Evolutionary conservation across 30 jellyfish, hydroid and myxozoan genomes (phyloP), one percentile per base, ranked within the genome.

Genomic region (Turritopsis dohrnii): DNA sequence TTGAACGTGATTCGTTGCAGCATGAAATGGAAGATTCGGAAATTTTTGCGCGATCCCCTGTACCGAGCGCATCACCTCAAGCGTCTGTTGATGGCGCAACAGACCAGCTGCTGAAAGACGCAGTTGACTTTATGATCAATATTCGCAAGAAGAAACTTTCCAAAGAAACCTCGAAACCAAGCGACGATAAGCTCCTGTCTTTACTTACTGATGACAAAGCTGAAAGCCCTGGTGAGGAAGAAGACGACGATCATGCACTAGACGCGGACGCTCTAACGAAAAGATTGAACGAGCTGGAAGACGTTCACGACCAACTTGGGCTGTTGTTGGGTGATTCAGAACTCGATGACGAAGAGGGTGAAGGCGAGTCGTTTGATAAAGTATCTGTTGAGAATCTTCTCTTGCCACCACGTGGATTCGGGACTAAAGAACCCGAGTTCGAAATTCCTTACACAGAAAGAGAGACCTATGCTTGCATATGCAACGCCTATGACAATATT

Each of bases 291-390:
- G 94, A 94, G 66, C 66, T 94, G 73, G 90, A 94, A 71, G 90
- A 82, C 65, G 90, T 94, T 91, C 97, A 94, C 90, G 96, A 87
- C 41, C 96, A 85, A 60, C 75, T 94, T 26, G 99, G 87, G 25
- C 96, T 79, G 21, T 75, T 94, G 54, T 81, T 94, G 1, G 97
- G 89, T n/a, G 97, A 89, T 26, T 80, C 94, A 0, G 97, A 86
- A 21, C 96, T 85, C 21, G 97, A 94, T 18, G 96, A 90, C 16
- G 96, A 88, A 22, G 82, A 74, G 4, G 89, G 71, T n/a, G 74
- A 83, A 19, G 74, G 66, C n/a, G 79, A 84, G 28, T 41, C 72
- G 29, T 81, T 41, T 20, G 83, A 82, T 1, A 81, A 72, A 20
- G 60, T 18, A 17, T 86, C 82, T 28, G 85, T 79, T 19, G 74